These are phyloP conservation scores for Dysidea cf. avara DNA, from an alignment of 37 sponge, comb jelly and placozoan species.

Conservation along the genomic window DNA sequence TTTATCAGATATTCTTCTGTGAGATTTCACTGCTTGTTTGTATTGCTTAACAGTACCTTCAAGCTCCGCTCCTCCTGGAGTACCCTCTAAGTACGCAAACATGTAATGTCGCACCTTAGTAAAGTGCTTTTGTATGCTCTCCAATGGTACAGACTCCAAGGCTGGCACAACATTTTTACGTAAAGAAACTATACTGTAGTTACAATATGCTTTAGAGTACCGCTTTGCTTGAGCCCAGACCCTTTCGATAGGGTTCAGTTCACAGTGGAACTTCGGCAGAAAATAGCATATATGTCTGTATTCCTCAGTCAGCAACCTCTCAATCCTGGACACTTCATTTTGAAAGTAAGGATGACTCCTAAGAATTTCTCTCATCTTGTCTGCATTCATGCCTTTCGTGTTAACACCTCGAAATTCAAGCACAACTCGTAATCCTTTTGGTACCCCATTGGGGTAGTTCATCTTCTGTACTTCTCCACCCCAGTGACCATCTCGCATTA, in stretches of 20 bases:
- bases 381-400: conserved; percentile 5
- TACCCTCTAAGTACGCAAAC: conserved; percentile 41
- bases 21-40: conserved; percentile 31
- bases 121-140: conserved; percentile 22
- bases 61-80: conserved; percentile 36
- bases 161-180: conserved; percentile 20
- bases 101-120: conserved; percentile 4
- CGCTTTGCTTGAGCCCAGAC: too few relatives aligned
- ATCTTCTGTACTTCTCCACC: conserved; percentile 33
- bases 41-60: conserved; percentile 26
- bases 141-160: conserved; percentile 19
- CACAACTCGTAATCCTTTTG: conserved; percentile 17
- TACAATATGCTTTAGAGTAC: too few relatives aligned
- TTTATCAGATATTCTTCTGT: too few relatives aligned
- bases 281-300: conserved; percentile 31
- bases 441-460: conserved; percentile 13
- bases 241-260: too few relatives aligned
- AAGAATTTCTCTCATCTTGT: conserved; percentile 24
- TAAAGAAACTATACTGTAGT: conserved; percentile 10
- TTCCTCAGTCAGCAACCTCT: conserved; percentile 26
- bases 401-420: conserved; percentile 20
- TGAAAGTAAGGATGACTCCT: conserved; percentile 26
- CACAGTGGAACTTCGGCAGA: conserved; percentile 49
- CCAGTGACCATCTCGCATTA: too few relatives aligned
- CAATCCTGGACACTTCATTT: conserved; percentile 12